Evolutionary conservation across 2,797 vertebrate genomes (phyloP).

Genomic region (Sebastes alutus): DNA sequence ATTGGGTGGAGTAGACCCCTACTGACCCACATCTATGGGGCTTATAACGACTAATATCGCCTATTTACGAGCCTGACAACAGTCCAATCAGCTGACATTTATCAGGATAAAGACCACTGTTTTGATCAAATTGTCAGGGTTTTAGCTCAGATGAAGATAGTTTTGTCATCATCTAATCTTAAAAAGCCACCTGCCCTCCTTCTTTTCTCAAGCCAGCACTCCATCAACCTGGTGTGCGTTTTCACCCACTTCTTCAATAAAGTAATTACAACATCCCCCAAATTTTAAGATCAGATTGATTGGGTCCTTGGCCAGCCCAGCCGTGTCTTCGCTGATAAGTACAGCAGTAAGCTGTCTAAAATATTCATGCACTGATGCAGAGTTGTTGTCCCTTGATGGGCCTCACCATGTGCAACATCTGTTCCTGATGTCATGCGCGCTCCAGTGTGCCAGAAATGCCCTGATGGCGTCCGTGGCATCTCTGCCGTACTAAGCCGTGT

Average conservation of each 20-base stretch:
- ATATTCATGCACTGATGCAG: constrained; percentile 81
- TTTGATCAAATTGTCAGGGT: not conserved
- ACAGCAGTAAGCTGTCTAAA: constrained; percentile 79
- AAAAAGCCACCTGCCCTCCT: not conserved
- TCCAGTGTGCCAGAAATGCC: constrained; percentile 75
- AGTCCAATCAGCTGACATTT: not conserved
- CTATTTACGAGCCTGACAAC: too few species aligned
- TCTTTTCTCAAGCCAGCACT: constrained; percentile 32
- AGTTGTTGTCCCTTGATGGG: constrained; percentile 78
- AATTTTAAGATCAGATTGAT: constrained; percentile 62
- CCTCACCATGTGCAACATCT: constrained; percentile 80
- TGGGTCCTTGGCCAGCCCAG: constrained; percentile 54
- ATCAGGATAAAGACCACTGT: not conserved
- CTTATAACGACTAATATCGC: too few species aligned
- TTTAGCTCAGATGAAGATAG: not conserved
- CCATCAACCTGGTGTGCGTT: constrained; percentile 23
- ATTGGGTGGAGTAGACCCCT: too few species aligned
- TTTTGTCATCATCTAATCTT: constrained; percentile 14
- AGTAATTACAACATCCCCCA: constrained; percentile 41
- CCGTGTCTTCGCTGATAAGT: constrained; percentile 72
- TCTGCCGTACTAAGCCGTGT: constrained; percentile 48
- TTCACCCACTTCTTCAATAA: constrained; percentile 33
- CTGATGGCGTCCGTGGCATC: constrained; percentile 61
- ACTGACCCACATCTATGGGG: too few species aligned
- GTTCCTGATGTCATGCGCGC: constrained; percentile 78